Conservation (phyloP, 2,888 invertebrate genomes). For the Nasonia oneida region DNA sequence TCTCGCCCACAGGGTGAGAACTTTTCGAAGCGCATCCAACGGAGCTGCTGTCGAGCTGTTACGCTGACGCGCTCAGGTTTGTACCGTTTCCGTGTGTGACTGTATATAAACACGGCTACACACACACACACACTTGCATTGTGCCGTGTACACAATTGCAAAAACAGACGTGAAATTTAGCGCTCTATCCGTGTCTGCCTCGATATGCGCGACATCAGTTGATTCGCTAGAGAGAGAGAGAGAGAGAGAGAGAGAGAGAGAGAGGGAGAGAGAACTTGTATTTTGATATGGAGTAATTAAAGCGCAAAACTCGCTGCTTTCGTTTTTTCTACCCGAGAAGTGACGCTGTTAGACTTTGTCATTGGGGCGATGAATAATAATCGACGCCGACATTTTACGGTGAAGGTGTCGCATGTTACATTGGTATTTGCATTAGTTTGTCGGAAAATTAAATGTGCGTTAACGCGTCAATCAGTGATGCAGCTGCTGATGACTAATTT, state of each 20-base stretch:
- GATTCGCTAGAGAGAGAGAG: not conserved
- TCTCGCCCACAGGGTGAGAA: not conserved
- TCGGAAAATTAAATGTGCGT: not conserved
- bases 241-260: not conserved
- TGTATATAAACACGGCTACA: not conserved
- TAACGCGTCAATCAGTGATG: not conserved
- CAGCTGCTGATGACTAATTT: not conserved
- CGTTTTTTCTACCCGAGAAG: not conserved
- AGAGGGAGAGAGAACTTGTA: not conserved
- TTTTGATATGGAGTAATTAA: slow-evolving; percentile 35
- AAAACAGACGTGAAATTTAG: slow-evolving; percentile 39
- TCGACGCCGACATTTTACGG: not conserved
- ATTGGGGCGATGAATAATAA: not conserved
- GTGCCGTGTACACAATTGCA: not conserved
- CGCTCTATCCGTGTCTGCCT: not conserved
- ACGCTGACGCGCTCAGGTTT: not conserved
- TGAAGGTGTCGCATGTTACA: no score
- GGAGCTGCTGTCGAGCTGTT: not conserved
- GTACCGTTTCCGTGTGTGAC: not conserved
- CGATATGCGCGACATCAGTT: not conserved
- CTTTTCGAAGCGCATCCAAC: not conserved
- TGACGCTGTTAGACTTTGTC: not conserved
- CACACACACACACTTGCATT: not conserved
- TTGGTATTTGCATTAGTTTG: no score
- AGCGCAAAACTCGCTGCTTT: slow-evolving; percentile 8